These are phyloP conservation scores for Lepeophtheirus salmonis DNA, from an alignment of 1,140 invertebrate genomes.

Conservation along the genomic window DNA sequence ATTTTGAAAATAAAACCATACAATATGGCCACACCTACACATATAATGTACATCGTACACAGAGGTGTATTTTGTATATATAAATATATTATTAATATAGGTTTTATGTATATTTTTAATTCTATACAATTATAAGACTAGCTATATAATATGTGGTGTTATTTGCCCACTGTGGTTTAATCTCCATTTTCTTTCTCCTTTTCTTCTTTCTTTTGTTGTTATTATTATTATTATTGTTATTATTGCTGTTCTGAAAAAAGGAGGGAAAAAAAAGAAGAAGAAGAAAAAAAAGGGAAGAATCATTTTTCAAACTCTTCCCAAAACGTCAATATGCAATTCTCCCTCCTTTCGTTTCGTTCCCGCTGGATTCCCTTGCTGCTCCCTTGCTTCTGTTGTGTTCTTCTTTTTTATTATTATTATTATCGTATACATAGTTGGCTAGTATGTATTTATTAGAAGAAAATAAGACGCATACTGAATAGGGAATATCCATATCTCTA, in stretches of 20 bases:
- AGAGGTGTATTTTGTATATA: too few relatives aligned
- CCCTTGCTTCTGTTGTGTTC: background rate
- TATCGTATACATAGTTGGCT: too few relatives aligned
- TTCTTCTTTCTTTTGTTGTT: background rate
- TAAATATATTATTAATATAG: too few relatives aligned
- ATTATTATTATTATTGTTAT: background rate
- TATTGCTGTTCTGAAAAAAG: background rate
- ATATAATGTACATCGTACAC: too few relatives aligned
- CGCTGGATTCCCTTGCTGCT: background rate
- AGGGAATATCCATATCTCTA: too few relatives aligned
- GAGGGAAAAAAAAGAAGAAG: background rate
- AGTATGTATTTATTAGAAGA: background rate
- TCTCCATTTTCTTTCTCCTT: background rate
- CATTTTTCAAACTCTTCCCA: background rate
- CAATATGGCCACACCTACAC: too few relatives aligned
- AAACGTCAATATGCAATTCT: background rate
- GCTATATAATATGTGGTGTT: too few relatives aligned
- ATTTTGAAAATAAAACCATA: too few relatives aligned
- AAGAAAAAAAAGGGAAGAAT: background rate
- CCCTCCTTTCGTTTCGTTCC: background rate
- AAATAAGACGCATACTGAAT: too few relatives aligned
- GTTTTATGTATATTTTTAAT: too few relatives aligned
- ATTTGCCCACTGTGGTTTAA: background rate
- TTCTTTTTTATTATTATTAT: too few relatives aligned
- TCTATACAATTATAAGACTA: too few relatives aligned